Percentiles rank a stretch among this genome's conserved stretches.
Conservation (phyloP, 2,888 invertebrate species). For the Eristalinus sepulchralis region DNA sequence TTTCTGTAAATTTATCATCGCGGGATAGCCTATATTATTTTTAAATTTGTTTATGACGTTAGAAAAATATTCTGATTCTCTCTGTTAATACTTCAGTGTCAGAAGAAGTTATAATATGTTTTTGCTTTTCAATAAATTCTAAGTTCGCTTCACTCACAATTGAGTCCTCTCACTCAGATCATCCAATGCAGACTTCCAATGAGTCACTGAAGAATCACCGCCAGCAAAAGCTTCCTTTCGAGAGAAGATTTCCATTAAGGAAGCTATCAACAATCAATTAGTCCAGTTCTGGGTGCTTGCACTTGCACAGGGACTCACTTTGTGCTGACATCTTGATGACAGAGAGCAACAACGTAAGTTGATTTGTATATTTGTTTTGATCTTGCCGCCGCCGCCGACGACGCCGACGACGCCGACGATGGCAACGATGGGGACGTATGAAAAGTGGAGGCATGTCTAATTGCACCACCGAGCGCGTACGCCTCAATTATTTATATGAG, state of each 20-base stretch:
- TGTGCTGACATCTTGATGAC: constrained; percentile 21
- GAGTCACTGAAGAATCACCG: not conserved
- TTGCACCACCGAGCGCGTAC: constrained; percentile 9
- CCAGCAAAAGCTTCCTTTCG: not conserved
- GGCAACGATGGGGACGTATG: not conserved
- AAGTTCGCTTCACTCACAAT: too few relatives aligned
- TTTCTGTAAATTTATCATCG: too few relatives aligned
- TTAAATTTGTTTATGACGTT: too few relatives aligned
- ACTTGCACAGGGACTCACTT: not conserved
- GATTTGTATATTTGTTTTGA: constrained; percentile 15
- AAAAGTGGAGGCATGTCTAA: not conserved
- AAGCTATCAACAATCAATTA: not conserved
- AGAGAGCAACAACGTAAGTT: not conserved
- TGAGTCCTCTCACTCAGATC: not conserved
- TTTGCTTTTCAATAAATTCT: too few relatives aligned
- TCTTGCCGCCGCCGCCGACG: constrained; percentile 12
- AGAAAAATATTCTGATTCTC: too few relatives aligned
- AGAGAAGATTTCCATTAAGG: not conserved
- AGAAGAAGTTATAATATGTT: too few relatives aligned
- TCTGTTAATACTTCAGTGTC: too few relatives aligned
- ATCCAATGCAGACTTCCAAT: not conserved
- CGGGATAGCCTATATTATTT: too few relatives aligned
- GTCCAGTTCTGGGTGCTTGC: not conserved
- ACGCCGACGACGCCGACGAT: too few relatives aligned
- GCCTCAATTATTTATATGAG: constrained; percentile 19